Base-by-base conservation (phyloP, 1,140 invertebrate species). In the Bombus impatiens region DNA sequence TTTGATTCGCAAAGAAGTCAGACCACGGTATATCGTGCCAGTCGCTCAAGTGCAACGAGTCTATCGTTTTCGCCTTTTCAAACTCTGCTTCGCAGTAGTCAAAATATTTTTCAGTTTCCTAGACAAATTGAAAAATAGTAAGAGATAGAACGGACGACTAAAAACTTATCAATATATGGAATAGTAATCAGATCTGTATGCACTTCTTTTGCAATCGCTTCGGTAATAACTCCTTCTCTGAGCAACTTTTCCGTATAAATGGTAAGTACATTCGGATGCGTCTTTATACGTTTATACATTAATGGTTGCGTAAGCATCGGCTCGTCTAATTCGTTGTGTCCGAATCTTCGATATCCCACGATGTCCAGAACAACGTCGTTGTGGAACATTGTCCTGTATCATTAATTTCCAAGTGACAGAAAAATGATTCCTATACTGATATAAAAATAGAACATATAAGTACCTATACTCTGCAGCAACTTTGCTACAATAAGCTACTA, bases 271-370 rank as follows among this genome's bases (percentile, higher is more conserved):
- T 89, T 93, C 0, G 97, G 96, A 77, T 96, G 96, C 53, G 96
- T 96, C 71, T 96, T 96, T 72, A 99, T 99, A 89, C 97, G 97
- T 90, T 98, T 97, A 95, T 99, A 99, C 98, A 99, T 99, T 15
- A 98, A 95, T 0, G 98, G 98, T 92, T 99, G 98, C 28, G 98
- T 99, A 93, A 99, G 98, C 97, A 98, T 98, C 0, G 98, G 98
- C 93, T 99, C 98, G 94, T 99, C 98, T 90, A 98, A 97, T 95
- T 99, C 98, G 94, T 99, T 99, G 95, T 99, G 98, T 0, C 98
- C 98, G 93, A 97, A 97, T 87, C 98, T 96, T 59, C 98, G 96
- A 94, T 99, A 99, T 86, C 98, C 96, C 40, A 98, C 97, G 86
- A 99, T 95, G 94, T 99, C 98, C 81, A 99, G 96, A 15, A 99